Base-by-base conservation (phyloP, 1,140 invertebrate species). In the Diprion similis region DNA sequence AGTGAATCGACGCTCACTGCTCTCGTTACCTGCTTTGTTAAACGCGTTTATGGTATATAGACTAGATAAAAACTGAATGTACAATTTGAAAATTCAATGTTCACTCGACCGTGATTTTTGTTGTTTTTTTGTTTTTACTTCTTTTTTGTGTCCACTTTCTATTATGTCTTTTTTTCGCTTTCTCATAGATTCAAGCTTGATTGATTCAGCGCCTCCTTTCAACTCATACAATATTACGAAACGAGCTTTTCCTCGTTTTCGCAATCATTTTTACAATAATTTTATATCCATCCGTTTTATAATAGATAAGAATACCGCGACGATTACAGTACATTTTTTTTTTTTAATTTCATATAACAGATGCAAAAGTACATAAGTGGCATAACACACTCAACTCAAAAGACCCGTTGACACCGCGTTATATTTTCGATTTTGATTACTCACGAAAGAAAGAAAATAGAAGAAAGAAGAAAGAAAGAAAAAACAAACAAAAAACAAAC, bases 51-150 rank as follows among this genome's bases (percentile, higher is more conserved):
- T 77, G 37, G 74, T 85, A 37, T 82, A 82, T 78, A 84, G 85
- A 86, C 85, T 86, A 87, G 85, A 87, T 83, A 82, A 80, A 80
- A 82, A 80, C 78, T 83, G 79, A 83, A 83, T 81, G 81, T 78
- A 83, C 74, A 77, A 78, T 80, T 76, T 80, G 74, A 81, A 82
- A 78, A 81, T 72, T 76, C 77, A 77, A 67, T 75, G 74, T 70
- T 73, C 73, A 71, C 17, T 70, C 70, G 71, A 17, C 66, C 1
- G 17, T 68, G 10, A 68, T 15, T 17, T 15, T 64, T 3, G 1
- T 17, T 64, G 1, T 15, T 64, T 64, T 17, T 64, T 17, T 17
- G 17, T 64, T 64, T 17, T 7, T 15, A 64, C 59, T 64, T 15
- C 8, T 4, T 68, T 18, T 19, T 13, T 13, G 1, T 68, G 1